Evolutionary conservation across 2,797 vertebrate genomes (phyloP).

Genomic region (Mycteria americana): DNA sequence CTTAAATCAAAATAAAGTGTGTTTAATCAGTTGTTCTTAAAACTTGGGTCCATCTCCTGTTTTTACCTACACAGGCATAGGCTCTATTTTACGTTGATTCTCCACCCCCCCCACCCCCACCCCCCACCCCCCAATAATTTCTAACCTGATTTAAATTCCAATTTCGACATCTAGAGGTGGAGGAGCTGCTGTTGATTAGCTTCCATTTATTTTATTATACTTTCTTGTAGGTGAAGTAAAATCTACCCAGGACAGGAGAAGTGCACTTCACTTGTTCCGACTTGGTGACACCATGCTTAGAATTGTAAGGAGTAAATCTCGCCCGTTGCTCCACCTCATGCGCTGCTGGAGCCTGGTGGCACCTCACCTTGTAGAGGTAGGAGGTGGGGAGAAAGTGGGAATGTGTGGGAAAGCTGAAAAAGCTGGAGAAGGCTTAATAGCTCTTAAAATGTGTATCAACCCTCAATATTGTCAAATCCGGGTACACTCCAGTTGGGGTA

Average conservation of each 20-base stretch:
- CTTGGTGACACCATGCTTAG: slow-evolving; percentile 93
- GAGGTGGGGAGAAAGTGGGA: not conserved
- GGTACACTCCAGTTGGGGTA: not conserved
- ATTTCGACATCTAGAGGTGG: not conserved
- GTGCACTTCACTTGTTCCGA: slow-evolving; percentile 91
- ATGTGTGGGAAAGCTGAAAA: not conserved
- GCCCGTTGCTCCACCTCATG: slow-evolving; percentile 91
- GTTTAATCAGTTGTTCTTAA: not conserved
- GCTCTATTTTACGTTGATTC: not conserved
- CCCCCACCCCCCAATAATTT: not conserved
- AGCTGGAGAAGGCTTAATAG: not conserved
- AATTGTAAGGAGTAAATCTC: slow-evolving; percentile 85
- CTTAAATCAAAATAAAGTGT: not conserved
- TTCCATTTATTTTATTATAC: not conserved
- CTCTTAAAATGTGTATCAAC: not conserved
- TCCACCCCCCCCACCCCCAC: no score
- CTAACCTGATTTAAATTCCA: not conserved
- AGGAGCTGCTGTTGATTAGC: not conserved
- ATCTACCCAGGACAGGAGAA: slow-evolving; percentile 87
- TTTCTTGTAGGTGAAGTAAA: slow-evolving; percentile 85
- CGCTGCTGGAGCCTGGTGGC: slow-evolving; percentile 95
- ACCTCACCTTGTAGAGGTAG: slow-evolving; percentile 93
- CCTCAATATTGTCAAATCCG: not conserved
- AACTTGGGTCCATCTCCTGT: not conserved
- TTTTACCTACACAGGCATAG: not conserved